A percentile compares a stretch with the other conserved stretches of the same genome.
Conservation (phyloP, 2,888 invertebrate species). For the Itoplectis maculator region DNA sequence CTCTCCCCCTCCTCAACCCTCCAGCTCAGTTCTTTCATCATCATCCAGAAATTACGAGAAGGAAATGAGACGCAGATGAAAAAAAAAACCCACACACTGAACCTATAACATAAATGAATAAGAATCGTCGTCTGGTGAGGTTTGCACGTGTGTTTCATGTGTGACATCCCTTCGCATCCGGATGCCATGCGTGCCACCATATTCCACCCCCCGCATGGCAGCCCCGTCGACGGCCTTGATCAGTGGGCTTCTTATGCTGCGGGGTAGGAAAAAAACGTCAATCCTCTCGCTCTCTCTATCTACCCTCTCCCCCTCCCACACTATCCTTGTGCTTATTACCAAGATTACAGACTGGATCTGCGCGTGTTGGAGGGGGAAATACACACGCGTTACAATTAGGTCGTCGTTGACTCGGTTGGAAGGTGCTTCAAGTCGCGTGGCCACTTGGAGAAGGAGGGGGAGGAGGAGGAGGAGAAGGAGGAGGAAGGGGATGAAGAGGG, state of each 20-base stretch:
- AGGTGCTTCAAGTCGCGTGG: neutral
- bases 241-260: constrained; percentile 55
- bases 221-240: constrained; percentile 55
- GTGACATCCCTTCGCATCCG: constrained; percentile 16
- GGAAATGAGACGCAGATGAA: constrained; percentile 27
- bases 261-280: constrained; percentile 24
- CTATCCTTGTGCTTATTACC: constrained; percentile 52
- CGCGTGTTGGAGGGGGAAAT: constrained; percentile 19
- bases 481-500: neutral
- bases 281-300: constrained; percentile 25
- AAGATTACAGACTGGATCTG: constrained; percentile 63
- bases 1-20: too few relatives aligned
- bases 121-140: neutral
- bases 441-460: neutral
- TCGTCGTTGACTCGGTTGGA: neutral
- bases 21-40: constrained; percentile 44
- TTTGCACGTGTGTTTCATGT: neutral
- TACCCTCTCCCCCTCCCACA: constrained; percentile 16
- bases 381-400: constrained; percentile 61
- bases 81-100: neutral
- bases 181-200: constrained; percentile 9
- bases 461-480: neutral
- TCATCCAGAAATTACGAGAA: constrained; percentile 15
- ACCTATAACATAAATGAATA: neutral
- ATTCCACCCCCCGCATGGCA: constrained; percentile 12